Percentiles rank a stretch among this genome's conserved stretches.
Conservation (phyloP, 92 coral and sea anemone species). For the Epizoanthus fatuus region DNA sequence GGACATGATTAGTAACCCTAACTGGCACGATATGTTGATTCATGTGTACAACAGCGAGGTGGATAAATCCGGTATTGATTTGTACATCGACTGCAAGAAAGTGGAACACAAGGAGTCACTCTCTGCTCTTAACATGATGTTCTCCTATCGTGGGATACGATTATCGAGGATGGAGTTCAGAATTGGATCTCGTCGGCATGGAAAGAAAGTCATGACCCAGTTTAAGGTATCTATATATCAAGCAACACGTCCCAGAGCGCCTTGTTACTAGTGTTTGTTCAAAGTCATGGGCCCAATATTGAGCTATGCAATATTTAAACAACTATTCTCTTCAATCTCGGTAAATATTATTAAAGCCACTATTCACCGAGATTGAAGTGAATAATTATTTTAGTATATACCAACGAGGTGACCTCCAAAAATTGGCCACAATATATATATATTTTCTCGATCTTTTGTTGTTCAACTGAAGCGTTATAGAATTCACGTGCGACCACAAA, state of each 20-base stretch:
- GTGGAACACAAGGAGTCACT: conserved; percentile 67
- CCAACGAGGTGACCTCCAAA: too few species aligned
- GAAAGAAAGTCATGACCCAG: conserved; percentile 39
- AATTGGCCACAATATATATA: too few species aligned
- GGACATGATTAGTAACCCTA: conserved; percentile 47
- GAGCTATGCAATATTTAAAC: background rate
- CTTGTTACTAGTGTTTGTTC: background rate
- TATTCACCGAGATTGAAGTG: too few species aligned
- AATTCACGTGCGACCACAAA: too few species aligned
- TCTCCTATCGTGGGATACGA: conserved; percentile 86
- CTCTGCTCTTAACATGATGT: conserved; percentile 76
- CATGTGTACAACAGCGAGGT: conserved; percentile 75
- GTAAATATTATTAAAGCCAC: too few species aligned
- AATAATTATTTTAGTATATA: too few species aligned
- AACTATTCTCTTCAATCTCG: too few species aligned
- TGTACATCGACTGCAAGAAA: conserved; percentile 85
- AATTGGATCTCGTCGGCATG: conserved; percentile 79
- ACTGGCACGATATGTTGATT: conserved; percentile 59
- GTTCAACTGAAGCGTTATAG: too few species aligned
- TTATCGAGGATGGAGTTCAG: conserved; percentile 88
- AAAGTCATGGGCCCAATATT: background rate
- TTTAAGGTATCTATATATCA: conserved; percentile 68
- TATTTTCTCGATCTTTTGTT: too few species aligned
- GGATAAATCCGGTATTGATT: conserved; percentile 73
- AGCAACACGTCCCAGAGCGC: too few species aligned